Evolutionary conservation across 2,888 invertebrate species (phyloP), one percentile per base, ranked within the genome.

Genomic region (Campopleginae sp.): DNA sequence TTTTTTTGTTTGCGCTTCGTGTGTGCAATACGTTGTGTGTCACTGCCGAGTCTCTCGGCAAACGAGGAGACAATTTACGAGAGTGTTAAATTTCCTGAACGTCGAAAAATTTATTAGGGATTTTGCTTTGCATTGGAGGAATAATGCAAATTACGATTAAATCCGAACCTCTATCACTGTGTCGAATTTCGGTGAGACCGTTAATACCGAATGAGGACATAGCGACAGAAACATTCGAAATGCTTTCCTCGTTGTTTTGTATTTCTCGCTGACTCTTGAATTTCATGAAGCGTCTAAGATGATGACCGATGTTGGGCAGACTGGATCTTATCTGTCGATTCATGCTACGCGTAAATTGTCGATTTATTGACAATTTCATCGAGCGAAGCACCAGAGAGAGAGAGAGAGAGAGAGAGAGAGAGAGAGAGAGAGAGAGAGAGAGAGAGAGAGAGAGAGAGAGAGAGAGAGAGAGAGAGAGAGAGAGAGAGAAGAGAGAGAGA

Each of bases 251-350:
- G 46, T 85, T 84, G 58, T 65, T 84, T n/a, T n/a, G n/a, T 8
- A 81, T 68, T 65, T 82, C 78, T 17, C 79, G 85, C 8, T 81
- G 82, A 38, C 72, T 87, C 78, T 82, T 90, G 44, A 83, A 86
- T 87, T 87, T 89, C 84, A 90, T 87, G 71, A 91, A 86, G 66
- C 90, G 89, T 80, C 85, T 90, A 82, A 92, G 84, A 68, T 86
- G 88, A 72, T 87, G 84, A 27, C 88, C 89, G 76, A 91, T 83
- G 70, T 87, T 90, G 8, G 89, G 88, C 54, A 91, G 61, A 84
- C 89, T 90, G 66, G 87, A 88, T 85, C 86, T 88, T 72, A 91
- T 91, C 91, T 90, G 88, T 88, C 65, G 51, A 70, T 86, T 85
- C 46, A 70, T 33, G 42, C 27, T 42, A n/a, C 31, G 31, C 42